Evolutionary conservation across 2,113 vertebrate genomes (phyloP).

Genomic region (Erythrocercus mccallii): DNA sequence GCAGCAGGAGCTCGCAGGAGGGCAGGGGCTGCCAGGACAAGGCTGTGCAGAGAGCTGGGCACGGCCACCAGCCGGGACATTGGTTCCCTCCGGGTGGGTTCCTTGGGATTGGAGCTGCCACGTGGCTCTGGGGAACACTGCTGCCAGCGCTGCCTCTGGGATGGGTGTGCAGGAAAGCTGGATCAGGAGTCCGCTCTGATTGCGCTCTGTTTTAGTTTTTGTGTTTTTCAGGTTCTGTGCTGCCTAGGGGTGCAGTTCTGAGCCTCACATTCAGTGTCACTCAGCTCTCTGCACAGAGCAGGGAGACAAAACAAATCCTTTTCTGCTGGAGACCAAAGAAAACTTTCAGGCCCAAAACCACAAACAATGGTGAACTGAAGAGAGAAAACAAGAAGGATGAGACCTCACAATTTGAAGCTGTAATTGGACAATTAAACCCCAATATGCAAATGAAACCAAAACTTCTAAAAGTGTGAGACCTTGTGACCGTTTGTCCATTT

Average conservation of each 20-base stretch:
- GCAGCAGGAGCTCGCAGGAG: not conserved
- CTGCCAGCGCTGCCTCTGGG: not conserved
- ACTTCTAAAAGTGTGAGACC: not conserved
- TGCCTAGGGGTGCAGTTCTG: not conserved
- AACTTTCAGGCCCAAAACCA: not conserved
- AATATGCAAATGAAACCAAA: not conserved
- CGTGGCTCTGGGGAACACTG: fast-evolving
- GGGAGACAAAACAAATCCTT: not conserved
- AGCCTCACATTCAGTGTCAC: not conserved
- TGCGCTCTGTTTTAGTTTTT: not conserved
- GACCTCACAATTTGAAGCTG: not conserved
- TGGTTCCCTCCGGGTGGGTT: fast-evolving
- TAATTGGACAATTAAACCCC: not conserved
- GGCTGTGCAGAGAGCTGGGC: not conserved
- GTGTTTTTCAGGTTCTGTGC: not conserved
- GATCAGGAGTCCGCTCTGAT: not conserved
- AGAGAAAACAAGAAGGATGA: not conserved
- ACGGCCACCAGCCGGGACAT: fast-evolving
- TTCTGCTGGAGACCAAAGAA: not conserved
- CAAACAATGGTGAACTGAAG: not conserved
- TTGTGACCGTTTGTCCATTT: fast-evolving
- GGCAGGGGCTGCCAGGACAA: not conserved
- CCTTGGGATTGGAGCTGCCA: not conserved
- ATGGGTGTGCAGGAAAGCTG: not conserved
- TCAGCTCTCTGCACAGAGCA: not conserved